Evolutionary conservation across 2,888 invertebrate species (phyloP).

Genomic region (Tachina grossa): DNA sequence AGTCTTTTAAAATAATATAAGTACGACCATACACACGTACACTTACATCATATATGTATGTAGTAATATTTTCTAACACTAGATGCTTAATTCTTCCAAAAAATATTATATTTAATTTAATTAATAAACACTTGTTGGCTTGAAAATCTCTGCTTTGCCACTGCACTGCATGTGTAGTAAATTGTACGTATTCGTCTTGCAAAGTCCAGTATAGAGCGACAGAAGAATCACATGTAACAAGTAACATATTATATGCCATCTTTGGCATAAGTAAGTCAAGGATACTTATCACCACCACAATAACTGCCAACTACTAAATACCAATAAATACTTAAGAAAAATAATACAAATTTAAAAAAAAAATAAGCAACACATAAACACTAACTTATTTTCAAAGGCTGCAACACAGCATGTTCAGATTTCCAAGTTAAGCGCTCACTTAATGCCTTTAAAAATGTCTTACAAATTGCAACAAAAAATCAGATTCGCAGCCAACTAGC

Average conservation of each 20-base stretch:
- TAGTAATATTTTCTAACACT: too few relatives aligned
- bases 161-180: conserved; percentile 15
- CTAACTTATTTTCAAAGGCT: conserved; percentile 53
- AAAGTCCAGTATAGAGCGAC: conserved; percentile 47
- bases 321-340: conserved; percentile 50
- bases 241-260: conserved; percentile 68
- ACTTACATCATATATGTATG: too few relatives aligned
- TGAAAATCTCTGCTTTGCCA: conserved; percentile 29
- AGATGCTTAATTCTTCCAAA: too few relatives aligned
- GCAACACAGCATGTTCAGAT: conserved; percentile 52
- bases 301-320: conserved; percentile 50
- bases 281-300: conserved; percentile 66
- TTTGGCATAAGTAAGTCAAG: conserved; percentile 71
- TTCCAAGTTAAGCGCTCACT: conserved; percentile 38
- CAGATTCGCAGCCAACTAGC: conserved; percentile 21
- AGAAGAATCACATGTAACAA: conserved; percentile 67
- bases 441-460: conserved; percentile 53
- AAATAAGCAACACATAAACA: neutral
- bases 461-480: conserved; percentile 33
- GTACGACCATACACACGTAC: too few relatives aligned
- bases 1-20: too few relatives aligned
- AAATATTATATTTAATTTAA: too few relatives aligned
- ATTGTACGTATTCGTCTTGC: neutral
- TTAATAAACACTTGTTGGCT: neutral
- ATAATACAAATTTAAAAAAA: conserved; percentile 16